Evolutionary conservation across 2,888 invertebrate species (phyloP).

Genomic region (Corbicula japonica): DNA sequence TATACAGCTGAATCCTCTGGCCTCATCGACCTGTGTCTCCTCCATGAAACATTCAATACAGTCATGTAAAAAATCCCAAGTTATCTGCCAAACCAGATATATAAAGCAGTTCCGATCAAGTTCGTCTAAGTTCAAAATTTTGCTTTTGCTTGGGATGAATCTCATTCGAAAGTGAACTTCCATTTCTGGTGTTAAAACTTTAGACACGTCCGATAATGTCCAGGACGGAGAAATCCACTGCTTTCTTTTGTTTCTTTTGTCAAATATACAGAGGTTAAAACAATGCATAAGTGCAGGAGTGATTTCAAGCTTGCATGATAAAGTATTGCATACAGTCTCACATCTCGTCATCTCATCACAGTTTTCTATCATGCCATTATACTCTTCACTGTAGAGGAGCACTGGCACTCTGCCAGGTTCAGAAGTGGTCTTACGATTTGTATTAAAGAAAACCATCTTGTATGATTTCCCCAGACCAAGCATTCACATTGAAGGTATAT

Average conservation of each 20-base stretch:
- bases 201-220: neutral
- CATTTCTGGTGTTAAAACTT: neutral
- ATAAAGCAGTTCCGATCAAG: conserved; percentile 3
- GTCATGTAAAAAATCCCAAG: conserved; percentile 31
- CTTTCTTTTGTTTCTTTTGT: conserved; percentile 3
- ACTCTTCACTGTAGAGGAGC: neutral
- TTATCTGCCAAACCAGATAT: conserved; percentile 39
- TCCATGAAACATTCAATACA: neutral
- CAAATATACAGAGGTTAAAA: conserved; percentile 19
- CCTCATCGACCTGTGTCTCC: conserved; percentile 5
- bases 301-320: conserved; percentile 29
- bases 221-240: conserved; percentile 14
- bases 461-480: no score
- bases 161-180: conserved; percentile 49
- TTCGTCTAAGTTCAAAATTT: neutral
- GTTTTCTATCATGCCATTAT: neutral
- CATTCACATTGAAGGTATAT: no score
- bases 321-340: conserved; percentile 31
- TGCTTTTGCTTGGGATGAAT: conserved; percentile 28
- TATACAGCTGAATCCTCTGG: conserved; percentile 21
- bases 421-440: no score
- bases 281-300: conserved; percentile 31
- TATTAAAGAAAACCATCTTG: no score
- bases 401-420: no score
- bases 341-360: conserved; percentile 11